Evolutionary conservation across 2,888 invertebrate species (phyloP), one percentile per base, ranked within the genome.

Genomic region (Hecatera dysodea): DNA sequence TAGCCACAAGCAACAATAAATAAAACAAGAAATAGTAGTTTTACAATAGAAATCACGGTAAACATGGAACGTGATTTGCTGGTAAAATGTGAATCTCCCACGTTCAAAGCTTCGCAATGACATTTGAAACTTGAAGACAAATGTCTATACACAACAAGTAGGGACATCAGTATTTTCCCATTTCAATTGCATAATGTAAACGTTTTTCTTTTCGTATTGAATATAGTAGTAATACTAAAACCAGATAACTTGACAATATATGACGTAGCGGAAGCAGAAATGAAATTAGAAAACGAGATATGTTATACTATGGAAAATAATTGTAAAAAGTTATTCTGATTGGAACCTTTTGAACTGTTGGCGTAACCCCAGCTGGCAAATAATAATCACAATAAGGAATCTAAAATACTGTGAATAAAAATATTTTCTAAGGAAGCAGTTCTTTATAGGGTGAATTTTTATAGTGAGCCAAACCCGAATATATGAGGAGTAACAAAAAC

Each of bases 61-160:
- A 87, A 82, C 78, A 78, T 81, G 76, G 82, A 87, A 87, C 84
- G 89, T 87, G 88, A 87, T 89, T 88, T 86, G 87, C 79, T 75
- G 80, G 86, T 87, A 91, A 93, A 93, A 92, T 90, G 92, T 91
- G 91, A 91, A 91, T 90, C 90, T 92, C 91, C 90, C 92, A 92
- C 92, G 91, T 90, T 83, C 86, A 84, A 77, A 86, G 88, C 90
- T 91, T 88, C 85, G 86, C 87, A 90, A 89, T 93, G 94, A 93
- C 94, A 94, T 95, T 94, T 94, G 89, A 90, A 91, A 92, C 88
- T 87, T 85, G 82, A 84, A 89, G 87, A 87, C 89, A 88, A 69
- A 90, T 88, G 86, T 85, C 60, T 72, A 69, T 72, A 67, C 71
- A 75, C 69, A 72, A 74, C 67, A 22, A 59, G 59, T 72, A 74